Base-by-base conservation (phyloP, 2,888 invertebrate species). In the Baronia brevicornis region DNA sequence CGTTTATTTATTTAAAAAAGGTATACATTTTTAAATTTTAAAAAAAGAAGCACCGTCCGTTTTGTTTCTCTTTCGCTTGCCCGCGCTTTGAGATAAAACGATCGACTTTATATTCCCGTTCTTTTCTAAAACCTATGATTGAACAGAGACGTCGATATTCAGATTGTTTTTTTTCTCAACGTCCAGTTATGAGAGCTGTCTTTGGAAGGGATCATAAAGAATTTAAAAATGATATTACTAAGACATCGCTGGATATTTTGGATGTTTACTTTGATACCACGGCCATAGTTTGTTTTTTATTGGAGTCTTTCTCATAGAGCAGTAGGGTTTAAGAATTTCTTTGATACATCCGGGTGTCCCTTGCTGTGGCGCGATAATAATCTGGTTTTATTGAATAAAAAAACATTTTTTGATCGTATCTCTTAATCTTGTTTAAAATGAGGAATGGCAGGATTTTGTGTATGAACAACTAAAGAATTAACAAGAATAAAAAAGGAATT, bases 211-310 rank as follows among this genome's bases (percentile, higher is more conserved):
- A 63, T 63, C 68, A 63, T 70, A 72, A 68, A 68, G 60, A 67
- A 68, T 69, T 69, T 61, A 60, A 66, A 71, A 71, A 68, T 67
- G 60, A 70, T 70, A 67, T 63, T 63, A 62, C 61, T 41, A 43
- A 50, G 53, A 54, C 51, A 42, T 48, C 46, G 40, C 32, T 47
- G 51, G 51, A 62, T 63, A 56, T 57, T 60, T 58, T 48, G 52
- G 50, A 67, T 69, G 61, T 70, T 70, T 68, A 61, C 68, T 57
- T 66, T 61, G 55, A 62, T 60, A 53, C 50, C 41, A 43, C 39
- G 43, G 37, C 23, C 43, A 30, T 36, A 27, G 38, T 37, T 37
- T 43, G 44, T 46, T 52, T 50, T 48, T 44, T 42, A 39, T 44
- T 43, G 47, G 35, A 45, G 21, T 46, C 49, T 48, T 38, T 46